Base-by-base conservation (phyloP, 1,140 invertebrate species). In the Heliothis subflexa region DNA sequence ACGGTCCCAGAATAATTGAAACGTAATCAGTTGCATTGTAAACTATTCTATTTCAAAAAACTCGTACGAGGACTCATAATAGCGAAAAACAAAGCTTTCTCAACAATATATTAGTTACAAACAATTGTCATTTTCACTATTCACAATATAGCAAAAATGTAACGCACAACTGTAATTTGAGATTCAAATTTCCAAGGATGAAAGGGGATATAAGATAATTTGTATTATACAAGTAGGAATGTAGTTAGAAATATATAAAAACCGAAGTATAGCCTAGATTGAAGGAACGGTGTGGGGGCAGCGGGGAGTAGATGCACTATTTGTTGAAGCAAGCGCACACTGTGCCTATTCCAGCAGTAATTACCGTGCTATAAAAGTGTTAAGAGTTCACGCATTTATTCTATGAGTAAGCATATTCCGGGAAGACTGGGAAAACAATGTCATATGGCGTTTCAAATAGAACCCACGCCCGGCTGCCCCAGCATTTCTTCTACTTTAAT, bases 261-360 rank as follows among this genome's bases (percentile, higher is more conserved):
- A 64, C n/a, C 45, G n/a, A 64, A 57, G 18, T 57, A 57, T 25
- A 57, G 55, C 18, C 16, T 64, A 64, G 61, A 47, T 64, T 64
- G 40, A 64, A 64, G 40, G n/a, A 64, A 64, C 61, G 61, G 40
- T 64, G 61, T 64, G n/a, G 9, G 61, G 61, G n/a, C 40, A 64
- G 14, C 61, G 45, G 61, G 16, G 40, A 64, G 61, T 18, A 16
- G 61, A 47, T 11, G 16, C 9, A 4, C 45, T 18, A 33, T 33
- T 33, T 33, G 1, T 57, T 57, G 11, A 11, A 18, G 16, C 55
- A 25, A 25, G n/a, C 10, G 16, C 52, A 16, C 7, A 21, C 16
- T 16, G 5, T 11, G 11, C 9, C 18, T 10, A 21, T 21, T 13
- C 4, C 12, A 57, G 55, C 18, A 25, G 11, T 10, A 57, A 57